Base-by-base conservation (phyloP, 2,888 invertebrate species). In the Drosophila mimetica region DNA sequence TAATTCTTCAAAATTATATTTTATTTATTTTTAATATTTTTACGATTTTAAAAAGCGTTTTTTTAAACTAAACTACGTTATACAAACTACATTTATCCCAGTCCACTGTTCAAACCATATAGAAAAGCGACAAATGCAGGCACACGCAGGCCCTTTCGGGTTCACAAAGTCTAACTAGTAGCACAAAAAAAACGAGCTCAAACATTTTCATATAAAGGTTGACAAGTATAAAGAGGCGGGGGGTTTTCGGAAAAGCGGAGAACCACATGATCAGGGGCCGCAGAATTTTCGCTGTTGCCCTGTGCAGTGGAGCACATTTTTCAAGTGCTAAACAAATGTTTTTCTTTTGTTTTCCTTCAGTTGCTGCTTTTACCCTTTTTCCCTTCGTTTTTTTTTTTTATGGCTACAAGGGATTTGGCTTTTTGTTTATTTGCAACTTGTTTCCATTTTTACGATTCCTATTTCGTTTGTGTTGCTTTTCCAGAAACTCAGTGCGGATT, bases 301-400 rank as follows among this genome's bases (percentile, higher is more conserved):
- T 46, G 55, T 55, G 74, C 65, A 55, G 57, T 67, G 47, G 54
- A 75, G 71, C 71, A 75, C 75, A 75, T 75, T 67, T 71, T 75
- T 75, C 75, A 75, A 75, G 71, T 74, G 64, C 54, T 75, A 61
- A 75, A 71, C 75, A 75, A 75, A 75, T 74, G 61, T 71, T 74
- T 71, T 74, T 39, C 64, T 51, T 55, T 55, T 70, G 54, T 60
- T 71, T 59, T 72, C 61, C 52, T 75, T 61, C 48, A 52, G 30
- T 37, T 46, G 18, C 52, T 37, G 42, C 41, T 61, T 55, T 25
- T 22, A 32, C 41, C 36, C 52, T 42, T 41, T 64, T 51, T 18
- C 51, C 50, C 25, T 16, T 14, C 37, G 8, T 16, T 30, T n/a
- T 34, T 18, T 44, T 8, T 25, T 20, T 28, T 41, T 36, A 18